Evolutionary conservation across 1,140 invertebrate species (phyloP).

Genomic region (Drosophila subobscura): DNA sequence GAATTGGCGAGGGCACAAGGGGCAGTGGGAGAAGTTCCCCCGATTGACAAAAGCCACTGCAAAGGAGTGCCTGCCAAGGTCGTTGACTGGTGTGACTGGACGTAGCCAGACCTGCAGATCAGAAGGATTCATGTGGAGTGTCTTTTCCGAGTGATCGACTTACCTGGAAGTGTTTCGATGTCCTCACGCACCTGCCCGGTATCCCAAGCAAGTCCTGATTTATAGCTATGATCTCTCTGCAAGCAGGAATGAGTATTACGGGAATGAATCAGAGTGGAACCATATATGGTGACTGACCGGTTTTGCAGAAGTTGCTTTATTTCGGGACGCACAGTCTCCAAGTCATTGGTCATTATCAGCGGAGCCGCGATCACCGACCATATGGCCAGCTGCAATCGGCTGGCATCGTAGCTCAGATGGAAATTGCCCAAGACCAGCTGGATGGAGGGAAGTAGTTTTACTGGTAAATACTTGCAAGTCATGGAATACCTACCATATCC

Average conservation of each 20-base stretch:
- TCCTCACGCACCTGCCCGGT: constrained; percentile 18
- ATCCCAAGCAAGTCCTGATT: constrained; percentile 90
- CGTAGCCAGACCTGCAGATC: constrained; percentile 51
- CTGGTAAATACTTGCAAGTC: not conserved
- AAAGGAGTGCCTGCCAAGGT: constrained; percentile 25
- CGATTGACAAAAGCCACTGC: constrained; percentile 52
- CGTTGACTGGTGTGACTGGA: constrained; percentile 43
- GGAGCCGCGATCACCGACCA: constrained; percentile 98
- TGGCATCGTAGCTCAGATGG: constrained; percentile 96
- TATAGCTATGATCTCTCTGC: constrained; percentile 95
- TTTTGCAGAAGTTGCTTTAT: constrained; percentile 97
- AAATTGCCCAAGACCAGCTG: constrained; percentile 98
- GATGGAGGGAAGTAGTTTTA: not conserved
- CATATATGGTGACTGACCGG: constrained; percentile 30
- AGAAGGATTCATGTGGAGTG: not conserved
- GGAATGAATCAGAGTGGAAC: not conserved
- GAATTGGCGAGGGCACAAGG: constrained; percentile 45
- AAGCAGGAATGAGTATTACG: not conserved
- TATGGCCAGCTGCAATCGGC: constrained; percentile 97
- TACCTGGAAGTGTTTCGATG: constrained; percentile 17
- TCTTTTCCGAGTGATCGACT: not conserved
- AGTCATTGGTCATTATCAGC: constrained; percentile 97
- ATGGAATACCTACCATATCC: constrained; percentile 90
- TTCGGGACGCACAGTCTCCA: constrained; percentile 93
- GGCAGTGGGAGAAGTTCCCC: constrained; percentile 13